Evolutionary conservation across 2,113 vertebrate species (phyloP).

Genomic region (Heterotis niloticus): DNA sequence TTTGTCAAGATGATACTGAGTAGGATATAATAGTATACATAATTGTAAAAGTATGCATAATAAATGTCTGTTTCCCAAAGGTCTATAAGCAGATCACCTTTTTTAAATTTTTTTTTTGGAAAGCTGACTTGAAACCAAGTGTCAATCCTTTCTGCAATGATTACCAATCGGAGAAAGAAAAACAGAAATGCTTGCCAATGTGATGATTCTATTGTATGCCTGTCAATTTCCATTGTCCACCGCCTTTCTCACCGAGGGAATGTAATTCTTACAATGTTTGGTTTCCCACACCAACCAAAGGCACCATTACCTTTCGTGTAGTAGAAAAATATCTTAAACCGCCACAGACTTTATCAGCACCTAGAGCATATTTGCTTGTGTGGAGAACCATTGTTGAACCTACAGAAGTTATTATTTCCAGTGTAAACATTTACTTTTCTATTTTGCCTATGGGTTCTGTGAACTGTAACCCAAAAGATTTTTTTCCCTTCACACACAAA

Average conservation of each 20-base stretch:
- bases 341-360: constrained; percentile 33
- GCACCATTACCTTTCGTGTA: background rate
- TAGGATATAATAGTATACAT: too few relatives aligned
- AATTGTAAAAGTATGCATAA: too few relatives aligned
- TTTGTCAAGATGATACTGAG: too few relatives aligned
- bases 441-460: constrained; percentile 48
- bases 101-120: too few relatives aligned
- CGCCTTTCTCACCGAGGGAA: background rate
- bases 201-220: background rate
- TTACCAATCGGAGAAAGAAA: too few relatives aligned
- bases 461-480: constrained; percentile 42
- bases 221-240: background rate
- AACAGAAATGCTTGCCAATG: too few relatives aligned
- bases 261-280: background rate
- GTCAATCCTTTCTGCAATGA: too few relatives aligned
- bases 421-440: constrained; percentile 43
- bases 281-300: background rate
- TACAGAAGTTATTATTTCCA: constrained; percentile 56
- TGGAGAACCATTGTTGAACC: constrained; percentile 52
- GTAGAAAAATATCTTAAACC: background rate
- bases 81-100: too few relatives aligned
- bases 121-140: too few relatives aligned
- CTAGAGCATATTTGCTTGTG: constrained; percentile 55
- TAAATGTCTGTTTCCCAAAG: too few relatives aligned
- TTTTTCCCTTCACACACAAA: constrained; percentile 36